Evolutionary conservation across 2,888 invertebrate genomes (phyloP).

Genomic region (Tortrix viridana): DNA sequence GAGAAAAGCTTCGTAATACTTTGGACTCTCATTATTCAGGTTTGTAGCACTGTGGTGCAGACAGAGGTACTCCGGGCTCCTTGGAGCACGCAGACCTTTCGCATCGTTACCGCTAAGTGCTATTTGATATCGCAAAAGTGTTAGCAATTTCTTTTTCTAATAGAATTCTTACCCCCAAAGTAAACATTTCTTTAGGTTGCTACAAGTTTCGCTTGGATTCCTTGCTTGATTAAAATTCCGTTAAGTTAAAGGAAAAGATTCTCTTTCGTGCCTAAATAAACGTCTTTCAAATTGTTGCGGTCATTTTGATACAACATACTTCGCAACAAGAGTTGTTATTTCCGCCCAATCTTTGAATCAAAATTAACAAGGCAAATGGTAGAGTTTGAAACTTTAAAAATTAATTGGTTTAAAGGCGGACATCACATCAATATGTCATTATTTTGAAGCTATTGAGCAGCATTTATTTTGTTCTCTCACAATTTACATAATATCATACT

Average conservation of each 20-base stretch:
- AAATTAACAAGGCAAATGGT: too few species aligned
- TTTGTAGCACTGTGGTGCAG: constrained; percentile 44
- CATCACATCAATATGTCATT: too few species aligned
- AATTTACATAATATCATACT: not conserved
- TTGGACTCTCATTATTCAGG: constrained; percentile 50
- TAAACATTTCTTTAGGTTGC: constrained; percentile 30
- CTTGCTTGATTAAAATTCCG: constrained; percentile 39
- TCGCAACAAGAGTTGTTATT: not conserved
- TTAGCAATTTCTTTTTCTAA: constrained; percentile 40
- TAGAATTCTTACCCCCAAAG: constrained; percentile 32
- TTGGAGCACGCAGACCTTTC: constrained; percentile 51
- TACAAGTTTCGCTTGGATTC: constrained; percentile 37
- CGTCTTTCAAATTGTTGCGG: constrained; percentile 33
- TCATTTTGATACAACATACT: constrained; percentile 21
- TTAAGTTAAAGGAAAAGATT: constrained; percentile 37
- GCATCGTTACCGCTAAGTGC: constrained; percentile 55
- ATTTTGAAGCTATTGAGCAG: too few species aligned
- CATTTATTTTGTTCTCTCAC: not conserved
- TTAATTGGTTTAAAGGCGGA: too few species aligned
- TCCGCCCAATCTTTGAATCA: not conserved
- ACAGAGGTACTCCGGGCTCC: constrained; percentile 44
- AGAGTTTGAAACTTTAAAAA: too few species aligned
- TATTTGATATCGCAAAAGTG: constrained; percentile 54
- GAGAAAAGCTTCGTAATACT: constrained; percentile 53
- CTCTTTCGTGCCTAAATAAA: constrained; percentile 31